These are phyloP conservation scores for Microtus montanus DNA, from an alignment of 2,113 vertebrate genomes.

Conservation along the genomic window DNA sequence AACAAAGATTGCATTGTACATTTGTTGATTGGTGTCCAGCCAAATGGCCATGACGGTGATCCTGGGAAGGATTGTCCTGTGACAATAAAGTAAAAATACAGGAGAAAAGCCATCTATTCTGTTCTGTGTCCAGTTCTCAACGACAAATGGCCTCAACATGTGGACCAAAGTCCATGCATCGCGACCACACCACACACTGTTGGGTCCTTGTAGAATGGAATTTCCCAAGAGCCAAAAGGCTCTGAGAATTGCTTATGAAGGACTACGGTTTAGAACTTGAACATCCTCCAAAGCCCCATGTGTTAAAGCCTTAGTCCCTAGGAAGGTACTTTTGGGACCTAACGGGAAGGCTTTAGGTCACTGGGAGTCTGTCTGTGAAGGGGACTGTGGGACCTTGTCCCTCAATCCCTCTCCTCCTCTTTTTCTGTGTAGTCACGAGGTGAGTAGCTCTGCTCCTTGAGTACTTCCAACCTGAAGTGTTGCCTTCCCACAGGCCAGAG, in stretches of 20 bases:
- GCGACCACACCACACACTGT: neutral
- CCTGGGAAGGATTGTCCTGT: neutral
- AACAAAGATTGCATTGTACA: neutral
- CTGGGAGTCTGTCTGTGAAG: neutral
- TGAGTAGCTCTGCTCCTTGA: neutral
- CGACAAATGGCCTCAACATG: neutral
- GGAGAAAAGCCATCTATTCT: neutral
- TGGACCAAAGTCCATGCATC: neutral
- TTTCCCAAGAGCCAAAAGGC: neutral
- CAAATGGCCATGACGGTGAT: conserved; percentile 4
- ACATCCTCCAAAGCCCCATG: no score
- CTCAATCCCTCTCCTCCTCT: neutral
- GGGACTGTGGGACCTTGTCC: neutral
- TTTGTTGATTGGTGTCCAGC: conserved; percentile 36
- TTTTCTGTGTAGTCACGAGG: neutral
- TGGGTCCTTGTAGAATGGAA: neutral
- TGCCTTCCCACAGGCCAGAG: neutral
- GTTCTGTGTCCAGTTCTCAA: neutral
- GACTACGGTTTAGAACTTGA: neutral
- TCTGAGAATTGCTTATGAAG: neutral
- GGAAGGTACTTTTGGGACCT: neutral
- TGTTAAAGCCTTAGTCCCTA: neutral
- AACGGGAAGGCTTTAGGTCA: neutral
- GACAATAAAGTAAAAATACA: neutral
- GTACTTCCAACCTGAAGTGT: neutral